These are phyloP conservation scores for Mechanitis mazaeus DNA, from an alignment of 2,888 invertebrate genomes.

Conservation along the genomic window DNA sequence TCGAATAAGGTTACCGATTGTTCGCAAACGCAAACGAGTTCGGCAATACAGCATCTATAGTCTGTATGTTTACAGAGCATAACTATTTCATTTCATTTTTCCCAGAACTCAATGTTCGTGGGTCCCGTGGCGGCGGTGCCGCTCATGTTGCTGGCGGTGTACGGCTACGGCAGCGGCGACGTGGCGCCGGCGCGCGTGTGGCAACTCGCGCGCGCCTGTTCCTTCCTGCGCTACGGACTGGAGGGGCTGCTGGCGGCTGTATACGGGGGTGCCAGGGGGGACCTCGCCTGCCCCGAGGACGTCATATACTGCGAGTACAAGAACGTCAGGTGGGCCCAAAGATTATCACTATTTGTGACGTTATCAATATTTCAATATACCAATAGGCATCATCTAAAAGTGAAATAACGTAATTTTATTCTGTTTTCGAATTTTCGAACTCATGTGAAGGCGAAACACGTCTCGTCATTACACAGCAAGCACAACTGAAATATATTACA, in stretches of 20 bases:
- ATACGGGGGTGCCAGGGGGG: constrained; percentile 85
- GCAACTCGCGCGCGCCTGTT: constrained; percentile 86
- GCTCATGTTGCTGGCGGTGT: constrained; percentile 89
- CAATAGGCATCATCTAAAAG: no score
- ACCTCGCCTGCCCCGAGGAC: constrained; percentile 83
- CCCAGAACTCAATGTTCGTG: constrained; percentile 90
- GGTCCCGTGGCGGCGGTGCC: constrained; percentile 93
- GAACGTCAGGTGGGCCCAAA: constrained; percentile 75
- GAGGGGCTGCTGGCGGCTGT: constrained; percentile 88
- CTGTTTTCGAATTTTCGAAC: no score
- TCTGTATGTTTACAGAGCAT: no score
- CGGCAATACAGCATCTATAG: no score
- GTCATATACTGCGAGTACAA: constrained; percentile 86
- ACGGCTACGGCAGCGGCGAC: constrained; percentile 90
- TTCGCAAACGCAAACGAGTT: no score
- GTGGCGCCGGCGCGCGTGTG: constrained; percentile 83
- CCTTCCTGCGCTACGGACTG: constrained; percentile 87
- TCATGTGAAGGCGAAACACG: no score
- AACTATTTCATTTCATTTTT: no score
- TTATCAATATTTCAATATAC: not conserved
- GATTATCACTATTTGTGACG: no score
- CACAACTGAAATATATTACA: no score
- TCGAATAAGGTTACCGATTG: no score
- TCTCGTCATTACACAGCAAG: no score
- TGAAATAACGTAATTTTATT: no score